Evolutionary conservation across 2,797 vertebrate genomes (phyloP), one percentile per base, ranked within the genome.

Genomic region (Gorsachius magnificus): DNA sequence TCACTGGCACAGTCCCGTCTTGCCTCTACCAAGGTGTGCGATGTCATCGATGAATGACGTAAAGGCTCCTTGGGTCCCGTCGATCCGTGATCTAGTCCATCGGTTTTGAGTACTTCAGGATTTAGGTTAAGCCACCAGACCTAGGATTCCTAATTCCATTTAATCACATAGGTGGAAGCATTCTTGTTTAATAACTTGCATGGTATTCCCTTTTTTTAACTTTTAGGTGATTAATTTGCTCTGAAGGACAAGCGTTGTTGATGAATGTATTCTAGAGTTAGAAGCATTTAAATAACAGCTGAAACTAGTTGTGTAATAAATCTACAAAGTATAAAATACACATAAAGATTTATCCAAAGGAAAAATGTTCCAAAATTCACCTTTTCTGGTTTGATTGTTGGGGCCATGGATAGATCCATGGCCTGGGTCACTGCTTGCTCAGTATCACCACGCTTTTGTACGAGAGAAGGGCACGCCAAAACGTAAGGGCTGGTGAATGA

Each of bases 361-460:
- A 11, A 83, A 21, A 56, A 20, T 15, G 29, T 25, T 79, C 21
- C 21, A 18, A 54, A 77, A 43, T 36, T 45, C 10, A 13, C 69
- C 22, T 77, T 38, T 60, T 71, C 35, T 60, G 35, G 11, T 74
- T 65, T 65, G 61, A 33, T 78, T 60, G 28, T 58, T 22, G 54
- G 29, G 87, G 15, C 21, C 5, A 1, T 18, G 43, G 43, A 3
- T 82, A 66, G 71, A 66, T 89, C 60, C 0, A 0, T 71, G 89
- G 43, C 64, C 38, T 51, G 25, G 54, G 64, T 87, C 64, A 8
- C 28, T 80, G 66, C 50, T 48, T 61, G 84, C 56, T 91, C 2
- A 0, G 43, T 64, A 5, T 68, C 48, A 15, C 36, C 3, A 2
- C 2, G 17, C 9, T 56, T 48, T 18, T 19, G 26, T 35, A 2